These are phyloP conservation scores for Leuciscus idus DNA, from an alignment of 2,113 vertebrate species.

Conservation along the genomic window DNA sequence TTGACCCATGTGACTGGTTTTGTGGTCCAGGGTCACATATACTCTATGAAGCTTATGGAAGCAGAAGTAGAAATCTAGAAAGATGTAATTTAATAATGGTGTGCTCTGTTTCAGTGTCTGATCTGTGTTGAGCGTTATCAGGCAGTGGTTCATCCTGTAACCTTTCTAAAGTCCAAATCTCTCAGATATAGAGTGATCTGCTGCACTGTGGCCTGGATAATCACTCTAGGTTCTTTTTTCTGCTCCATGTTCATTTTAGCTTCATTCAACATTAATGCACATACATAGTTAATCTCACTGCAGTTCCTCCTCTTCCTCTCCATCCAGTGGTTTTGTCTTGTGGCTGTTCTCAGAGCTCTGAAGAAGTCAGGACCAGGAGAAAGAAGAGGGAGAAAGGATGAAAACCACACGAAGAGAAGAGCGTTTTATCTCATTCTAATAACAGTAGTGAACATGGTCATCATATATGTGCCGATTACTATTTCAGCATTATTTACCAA, in stretches of 20 bases:
- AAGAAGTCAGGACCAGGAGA: slow-evolving; percentile 18
- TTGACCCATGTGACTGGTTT: too few relatives aligned
- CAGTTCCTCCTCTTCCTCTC: background rate
- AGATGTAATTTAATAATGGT: too few relatives aligned
- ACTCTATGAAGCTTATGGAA: too few relatives aligned
- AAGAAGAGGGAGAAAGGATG: background rate
- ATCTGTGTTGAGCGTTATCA: too few relatives aligned
- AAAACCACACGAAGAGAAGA: background rate
- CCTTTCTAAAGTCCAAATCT: too few relatives aligned
- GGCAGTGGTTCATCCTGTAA: too few relatives aligned
- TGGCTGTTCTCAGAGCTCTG: background rate
- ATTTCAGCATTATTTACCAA: background rate
- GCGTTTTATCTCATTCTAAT: background rate
- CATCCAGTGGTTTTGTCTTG: background rate
- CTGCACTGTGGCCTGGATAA: too few relatives aligned
- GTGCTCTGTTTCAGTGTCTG: too few relatives aligned
- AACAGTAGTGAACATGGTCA: background rate
- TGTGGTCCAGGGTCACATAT: too few relatives aligned
- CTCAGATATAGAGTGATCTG: too few relatives aligned
- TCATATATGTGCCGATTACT: background rate
- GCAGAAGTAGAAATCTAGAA: too few relatives aligned
- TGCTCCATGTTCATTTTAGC: background rate
- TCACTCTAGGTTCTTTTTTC: background rate
- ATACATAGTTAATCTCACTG: background rate
- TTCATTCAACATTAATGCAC: background rate